phyloP scores from a whole-genome alignment of 2,888 invertebrate genomes.

The Temnothorax unifasciatus region DNA sequence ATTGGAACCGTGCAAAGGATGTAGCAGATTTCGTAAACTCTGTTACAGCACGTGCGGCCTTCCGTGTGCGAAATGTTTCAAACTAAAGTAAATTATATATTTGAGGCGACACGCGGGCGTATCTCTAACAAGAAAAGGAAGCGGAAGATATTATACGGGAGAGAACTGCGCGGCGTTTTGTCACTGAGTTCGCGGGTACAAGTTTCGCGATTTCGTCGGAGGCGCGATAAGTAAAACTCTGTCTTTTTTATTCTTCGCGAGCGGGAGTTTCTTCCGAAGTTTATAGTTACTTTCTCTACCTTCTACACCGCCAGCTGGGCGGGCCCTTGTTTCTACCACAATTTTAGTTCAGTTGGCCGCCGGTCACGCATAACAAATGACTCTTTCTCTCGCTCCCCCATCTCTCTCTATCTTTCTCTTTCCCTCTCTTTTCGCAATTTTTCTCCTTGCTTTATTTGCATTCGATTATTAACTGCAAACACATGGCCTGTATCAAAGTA shows the following conservation, averaged over 20 bases:
- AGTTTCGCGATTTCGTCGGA: constrained; percentile 75
- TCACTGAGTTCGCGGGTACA: constrained; percentile 70
- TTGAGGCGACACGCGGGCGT: constrained; percentile 57
- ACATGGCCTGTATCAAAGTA: background rate
- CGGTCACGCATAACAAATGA: constrained; percentile 83
- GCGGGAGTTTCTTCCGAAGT: constrained; percentile 74
- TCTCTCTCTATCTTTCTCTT: constrained; percentile 34
- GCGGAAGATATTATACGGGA: constrained; percentile 71
- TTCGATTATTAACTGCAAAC: constrained; percentile 37
- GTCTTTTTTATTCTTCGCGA: constrained; percentile 73
- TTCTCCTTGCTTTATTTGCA: constrained; percentile 9
- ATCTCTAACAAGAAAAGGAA: constrained; percentile 56
- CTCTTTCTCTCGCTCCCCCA: constrained; percentile 57
- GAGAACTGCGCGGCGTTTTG: constrained; percentile 70
- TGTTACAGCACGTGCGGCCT: constrained; percentile 33
- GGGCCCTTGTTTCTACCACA: constrained; percentile 76
- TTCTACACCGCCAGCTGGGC: constrained; percentile 65
- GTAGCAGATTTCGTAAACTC: constrained; percentile 53
- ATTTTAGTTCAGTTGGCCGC: constrained; percentile 81
- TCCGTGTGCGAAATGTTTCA: constrained; percentile 60
- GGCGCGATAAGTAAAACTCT: constrained; percentile 80
- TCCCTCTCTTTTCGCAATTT: constrained; percentile 21
- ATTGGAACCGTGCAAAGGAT: constrained; percentile 12
- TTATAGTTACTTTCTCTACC: constrained; percentile 77
- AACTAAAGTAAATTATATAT: constrained; percentile 70